Evolutionary conservation across 1,140 invertebrate species (phyloP).

Genomic region (Chironomus striatipennis): DNA sequence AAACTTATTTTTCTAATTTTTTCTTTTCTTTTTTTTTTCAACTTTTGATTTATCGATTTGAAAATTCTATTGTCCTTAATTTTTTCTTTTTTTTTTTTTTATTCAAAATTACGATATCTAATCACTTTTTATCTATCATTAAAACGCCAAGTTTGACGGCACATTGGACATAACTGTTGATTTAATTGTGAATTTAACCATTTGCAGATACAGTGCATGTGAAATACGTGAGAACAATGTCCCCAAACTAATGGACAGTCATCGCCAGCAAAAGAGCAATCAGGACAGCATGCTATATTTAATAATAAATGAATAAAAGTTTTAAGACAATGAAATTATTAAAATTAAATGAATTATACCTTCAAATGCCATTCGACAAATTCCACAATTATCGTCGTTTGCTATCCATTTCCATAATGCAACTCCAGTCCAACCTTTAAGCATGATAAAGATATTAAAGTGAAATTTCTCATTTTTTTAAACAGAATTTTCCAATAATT

Average conservation of each 20-base stretch:
- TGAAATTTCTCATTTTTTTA: no score
- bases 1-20: background rate
- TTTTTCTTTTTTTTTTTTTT: background rate
- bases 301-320: no score
- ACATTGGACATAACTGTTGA: conserved; percentile 97
- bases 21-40: background rate
- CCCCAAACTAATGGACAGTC: conserved; percentile 98
- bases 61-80: background rate
- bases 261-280: conserved; percentile 97
- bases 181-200: conserved; percentile 96
- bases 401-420: conserved; percentile 98
- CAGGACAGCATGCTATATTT: conserved; percentile 69
- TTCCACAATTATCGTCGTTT: conserved; percentile 98
- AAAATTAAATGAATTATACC: conserved; percentile 39
- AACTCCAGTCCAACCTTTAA: conserved; percentile 71
- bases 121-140: conserved; percentile 56
- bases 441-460: no score
- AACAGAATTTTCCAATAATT: no score
- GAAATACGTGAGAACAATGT: conserved; percentile 97
- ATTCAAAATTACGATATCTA: background rate
- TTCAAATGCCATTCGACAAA: conserved; percentile 98
- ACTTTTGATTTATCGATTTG: background rate
- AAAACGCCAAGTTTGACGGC: conserved; percentile 98
- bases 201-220: conserved; percentile 99
- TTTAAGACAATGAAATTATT: no score